These are phyloP conservation scores for Heloderma charlesbogerti DNA, from an alignment of 2,113 vertebrate genomes.

Conservation along the genomic window DNA sequence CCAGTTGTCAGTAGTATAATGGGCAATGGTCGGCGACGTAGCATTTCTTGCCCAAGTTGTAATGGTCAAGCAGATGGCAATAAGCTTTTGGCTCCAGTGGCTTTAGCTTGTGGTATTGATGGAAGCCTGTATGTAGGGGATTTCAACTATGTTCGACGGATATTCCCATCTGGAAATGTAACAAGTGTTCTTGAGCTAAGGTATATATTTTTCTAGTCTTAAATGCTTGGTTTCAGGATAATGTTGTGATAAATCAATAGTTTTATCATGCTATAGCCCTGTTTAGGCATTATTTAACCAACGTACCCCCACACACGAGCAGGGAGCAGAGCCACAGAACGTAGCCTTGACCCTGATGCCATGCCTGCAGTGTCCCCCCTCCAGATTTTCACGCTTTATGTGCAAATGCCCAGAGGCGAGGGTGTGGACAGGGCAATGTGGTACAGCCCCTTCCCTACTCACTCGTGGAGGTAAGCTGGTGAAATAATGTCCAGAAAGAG, in stretches of 20 bases:
- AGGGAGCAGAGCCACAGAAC: too few relatives aligned
- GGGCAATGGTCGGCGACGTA: slow-evolving; percentile 94
- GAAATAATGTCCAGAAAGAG: too few relatives aligned
- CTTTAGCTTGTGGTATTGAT: slow-evolving; percentile 93
- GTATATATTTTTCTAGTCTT: slow-evolving; percentile 72
- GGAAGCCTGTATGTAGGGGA: slow-evolving; percentile 97
- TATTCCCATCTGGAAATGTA: slow-evolving; percentile 96
- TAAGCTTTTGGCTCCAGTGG: slow-evolving; percentile 94
- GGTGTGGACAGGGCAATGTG: too few relatives aligned
- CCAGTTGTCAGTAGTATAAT: slow-evolving; percentile 96
- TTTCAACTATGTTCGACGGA: slow-evolving; percentile 98
- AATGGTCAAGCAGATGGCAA: slow-evolving; percentile 98
- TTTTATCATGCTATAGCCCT: not conserved
- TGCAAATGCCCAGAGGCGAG: too few relatives aligned
- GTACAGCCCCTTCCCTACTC: too few relatives aligned
- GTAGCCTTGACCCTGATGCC: too few relatives aligned
- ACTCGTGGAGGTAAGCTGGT: too few relatives aligned
- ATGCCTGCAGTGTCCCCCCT: too few relatives aligned
- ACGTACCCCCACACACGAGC: too few relatives aligned
- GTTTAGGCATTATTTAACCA: too few relatives aligned
- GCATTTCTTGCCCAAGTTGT: slow-evolving; percentile 98
- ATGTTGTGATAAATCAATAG: not conserved
- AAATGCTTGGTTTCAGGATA: slow-evolving; percentile 3
- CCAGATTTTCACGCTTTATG: too few relatives aligned
- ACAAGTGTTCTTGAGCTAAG: slow-evolving; percentile 97